phyloP scores from a whole-genome alignment of 1,140 invertebrate genomes.

The Epicauta chinensis region DNA sequence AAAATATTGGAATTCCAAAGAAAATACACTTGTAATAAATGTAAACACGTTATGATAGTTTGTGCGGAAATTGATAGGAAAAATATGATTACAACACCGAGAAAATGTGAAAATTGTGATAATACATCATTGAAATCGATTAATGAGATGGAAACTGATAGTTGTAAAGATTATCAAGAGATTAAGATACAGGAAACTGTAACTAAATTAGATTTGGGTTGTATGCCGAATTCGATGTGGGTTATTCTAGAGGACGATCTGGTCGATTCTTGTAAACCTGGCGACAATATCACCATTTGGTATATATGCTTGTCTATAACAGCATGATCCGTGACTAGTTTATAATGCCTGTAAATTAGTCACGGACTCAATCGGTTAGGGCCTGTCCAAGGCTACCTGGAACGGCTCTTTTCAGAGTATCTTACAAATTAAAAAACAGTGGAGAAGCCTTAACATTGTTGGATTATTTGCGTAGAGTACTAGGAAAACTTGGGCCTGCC shows the following conservation, averaged over 20 bases:
- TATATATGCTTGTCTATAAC: no score
- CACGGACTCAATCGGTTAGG: no score
- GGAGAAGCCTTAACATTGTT: no score
- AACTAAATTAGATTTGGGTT: slow-evolving; percentile 61
- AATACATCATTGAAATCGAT: slow-evolving; percentile 48
- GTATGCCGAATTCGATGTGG: slow-evolving; percentile 71
- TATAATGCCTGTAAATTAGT: no score
- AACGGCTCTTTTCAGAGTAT: no score
- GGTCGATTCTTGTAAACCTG: slow-evolving; percentile 80
- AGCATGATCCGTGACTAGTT: no score
- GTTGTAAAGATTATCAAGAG: slow-evolving; percentile 86
- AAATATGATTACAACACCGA: slow-evolving; percentile 55
- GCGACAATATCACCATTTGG: slow-evolving; percentile 81
- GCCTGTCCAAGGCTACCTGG: no score
- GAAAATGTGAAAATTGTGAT: slow-evolving; percentile 57
- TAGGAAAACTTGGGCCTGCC: no score
- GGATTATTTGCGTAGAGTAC: no score
- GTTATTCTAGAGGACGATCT: slow-evolving; percentile 81
- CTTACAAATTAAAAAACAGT: no score
- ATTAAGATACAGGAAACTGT: slow-evolving; percentile 80
- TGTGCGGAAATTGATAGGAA: slow-evolving; percentile 64
- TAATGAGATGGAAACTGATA: slow-evolving; percentile 51
- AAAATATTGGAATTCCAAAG: slow-evolving; percentile 72
- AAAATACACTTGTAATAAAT: slow-evolving; percentile 71
- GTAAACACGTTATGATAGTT: slow-evolving; percentile 58